phyloP scores from a whole-genome alignment of 2,888 invertebrate species.

The Nephrotoma guestfalica region DNA sequence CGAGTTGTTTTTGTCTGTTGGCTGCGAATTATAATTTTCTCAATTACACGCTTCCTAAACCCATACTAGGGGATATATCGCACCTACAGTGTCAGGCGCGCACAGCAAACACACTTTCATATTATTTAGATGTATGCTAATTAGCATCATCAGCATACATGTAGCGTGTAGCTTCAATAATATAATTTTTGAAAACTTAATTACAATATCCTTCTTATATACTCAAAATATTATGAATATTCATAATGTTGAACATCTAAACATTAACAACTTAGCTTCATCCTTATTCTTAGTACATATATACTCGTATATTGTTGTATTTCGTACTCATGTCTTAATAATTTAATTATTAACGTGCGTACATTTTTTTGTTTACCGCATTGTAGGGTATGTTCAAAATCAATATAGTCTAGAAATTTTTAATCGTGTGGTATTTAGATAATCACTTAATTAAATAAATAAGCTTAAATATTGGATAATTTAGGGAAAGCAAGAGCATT shows the following conservation, averaged over 20 bases:
- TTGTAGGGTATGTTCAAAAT: not conserved
- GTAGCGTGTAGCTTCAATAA: not conserved
- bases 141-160: not conserved
- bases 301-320: not conserved
- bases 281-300: not conserved
- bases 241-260: not conserved
- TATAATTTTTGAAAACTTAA: not conserved
- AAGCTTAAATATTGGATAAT: too few relatives aligned
- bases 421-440: not conserved
- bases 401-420: not conserved
- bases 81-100: not conserved
- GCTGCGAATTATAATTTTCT: not conserved
- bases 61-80: not conserved
- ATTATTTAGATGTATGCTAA: not conserved
- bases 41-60: not conserved
- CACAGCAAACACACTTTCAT: not conserved
- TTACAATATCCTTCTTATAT: not conserved
- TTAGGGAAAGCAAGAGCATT: too few relatives aligned
- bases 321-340: too few relatives aligned
- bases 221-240: not conserved
- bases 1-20: not conserved
- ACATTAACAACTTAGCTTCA: not conserved
- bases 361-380: not conserved
- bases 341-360: too few relatives aligned
- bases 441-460: not conserved